Percentiles rank a stretch among this genome's conserved stretches.
phyloP scores from a whole-genome alignment of 2,113 vertebrate genomes.

The Mesoclemmys tuberculata region DNA sequence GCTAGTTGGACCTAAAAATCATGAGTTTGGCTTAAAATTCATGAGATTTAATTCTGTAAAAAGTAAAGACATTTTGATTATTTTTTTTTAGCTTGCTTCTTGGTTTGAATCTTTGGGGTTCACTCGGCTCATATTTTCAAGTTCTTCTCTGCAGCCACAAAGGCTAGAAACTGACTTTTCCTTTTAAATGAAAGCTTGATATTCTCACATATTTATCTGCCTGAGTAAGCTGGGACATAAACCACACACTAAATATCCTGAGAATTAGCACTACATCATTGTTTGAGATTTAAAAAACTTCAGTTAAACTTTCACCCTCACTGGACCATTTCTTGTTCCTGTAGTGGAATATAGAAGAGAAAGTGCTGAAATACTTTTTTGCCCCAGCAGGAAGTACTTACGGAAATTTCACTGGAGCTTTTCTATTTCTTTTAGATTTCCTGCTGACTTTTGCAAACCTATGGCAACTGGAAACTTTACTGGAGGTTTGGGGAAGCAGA shows the following conservation, averaged over 20 bases:
- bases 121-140: neutral
- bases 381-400: constrained; percentile 46
- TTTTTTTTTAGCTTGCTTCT: neutral
- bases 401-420: constrained; percentile 15
- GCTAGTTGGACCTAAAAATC: neutral
- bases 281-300: constrained; percentile 51
- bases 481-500: constrained; percentile 27
- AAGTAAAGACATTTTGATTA: neutral
- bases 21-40: neutral
- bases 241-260: constrained; percentile 15
- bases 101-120: neutral
- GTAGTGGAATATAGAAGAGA: constrained; percentile 69
- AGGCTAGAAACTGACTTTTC: neutral
- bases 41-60: neutral
- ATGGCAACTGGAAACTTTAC: constrained; percentile 33
- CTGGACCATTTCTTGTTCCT: constrained; percentile 66
- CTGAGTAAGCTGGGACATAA: neutral
- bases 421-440: constrained; percentile 9
- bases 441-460: constrained; percentile 37
- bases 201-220: neutral
- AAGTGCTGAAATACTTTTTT: constrained; percentile 61
- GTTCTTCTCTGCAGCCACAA: rapidly evolving
- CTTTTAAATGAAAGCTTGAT: neutral
- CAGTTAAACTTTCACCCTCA: constrained; percentile 55
- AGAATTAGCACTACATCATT: constrained; percentile 23